phyloP scores from a whole-genome alignment of 2,888 invertebrate species.

The Lucinisca nassula region DNA sequence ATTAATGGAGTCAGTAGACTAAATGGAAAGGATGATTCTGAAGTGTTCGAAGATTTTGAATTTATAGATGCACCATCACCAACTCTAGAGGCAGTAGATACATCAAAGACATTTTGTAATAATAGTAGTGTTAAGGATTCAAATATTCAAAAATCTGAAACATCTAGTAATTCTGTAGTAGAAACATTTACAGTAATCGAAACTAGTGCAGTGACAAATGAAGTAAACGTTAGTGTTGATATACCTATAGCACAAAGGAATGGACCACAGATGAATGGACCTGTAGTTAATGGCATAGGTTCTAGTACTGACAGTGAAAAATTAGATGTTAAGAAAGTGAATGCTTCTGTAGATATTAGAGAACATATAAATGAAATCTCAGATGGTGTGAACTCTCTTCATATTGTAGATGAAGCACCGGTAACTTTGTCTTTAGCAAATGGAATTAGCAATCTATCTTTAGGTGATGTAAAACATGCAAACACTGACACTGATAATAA shows the following conservation, averaged over 20 bases:
- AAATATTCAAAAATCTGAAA: background rate
- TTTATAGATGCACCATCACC: background rate
- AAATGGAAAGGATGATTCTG: background rate
- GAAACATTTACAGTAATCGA: background rate
- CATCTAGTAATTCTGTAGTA: background rate
- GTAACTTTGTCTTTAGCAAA: background rate
- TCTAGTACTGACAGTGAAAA: constrained; percentile 23
- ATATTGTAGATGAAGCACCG: background rate
- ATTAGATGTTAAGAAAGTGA: background rate
- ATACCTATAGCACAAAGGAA: background rate
- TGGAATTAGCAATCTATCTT: background rate
- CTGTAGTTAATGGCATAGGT: constrained; percentile 30
- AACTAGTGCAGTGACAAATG: background rate
- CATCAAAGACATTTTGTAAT: background rate
- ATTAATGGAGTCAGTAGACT: background rate
- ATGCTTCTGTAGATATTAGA: background rate
- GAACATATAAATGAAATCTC: background rate
- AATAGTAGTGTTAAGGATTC: background rate
- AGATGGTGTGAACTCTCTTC: background rate
- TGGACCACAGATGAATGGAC: constrained; percentile 18
- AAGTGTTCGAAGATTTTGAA: background rate
- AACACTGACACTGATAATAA: background rate
- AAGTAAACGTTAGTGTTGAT: background rate
- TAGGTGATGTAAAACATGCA: background rate
- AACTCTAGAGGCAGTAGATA: background rate